phyloP scores from a whole-genome alignment of 2,113 vertebrate genomes.

The Clarias batrachus region DNA sequence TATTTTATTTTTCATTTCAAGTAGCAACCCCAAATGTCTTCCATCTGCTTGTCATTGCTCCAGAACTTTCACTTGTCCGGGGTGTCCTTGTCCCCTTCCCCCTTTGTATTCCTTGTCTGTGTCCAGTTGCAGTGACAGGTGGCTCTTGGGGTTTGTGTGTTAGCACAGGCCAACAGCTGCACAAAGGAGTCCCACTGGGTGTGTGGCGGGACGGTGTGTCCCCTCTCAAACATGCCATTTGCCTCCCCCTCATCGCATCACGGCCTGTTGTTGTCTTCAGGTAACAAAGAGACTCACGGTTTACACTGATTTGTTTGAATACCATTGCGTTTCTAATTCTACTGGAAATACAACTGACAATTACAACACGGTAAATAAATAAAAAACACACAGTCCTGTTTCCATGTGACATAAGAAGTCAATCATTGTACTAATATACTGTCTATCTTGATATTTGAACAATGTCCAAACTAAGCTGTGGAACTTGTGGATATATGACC shows the following conservation, averaged over 20 bases:
- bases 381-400: too few species aligned
- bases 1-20: neutral
- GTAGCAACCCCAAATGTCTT: neutral
- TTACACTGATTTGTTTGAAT: neutral
- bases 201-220: constrained; percentile 58
- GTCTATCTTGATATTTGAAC: neutral
- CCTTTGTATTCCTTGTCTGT: constrained; percentile 47
- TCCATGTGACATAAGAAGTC: neutral
- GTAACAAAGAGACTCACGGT: constrained; percentile 56
- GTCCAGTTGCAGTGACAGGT: constrained; percentile 76
- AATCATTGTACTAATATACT: neutral
- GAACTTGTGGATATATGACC: neutral
- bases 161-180: constrained; percentile 72
- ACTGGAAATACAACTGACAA: neutral
- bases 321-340: neutral
- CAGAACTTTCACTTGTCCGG: neutral
- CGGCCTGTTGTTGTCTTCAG: constrained; percentile 63
- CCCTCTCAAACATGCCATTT: constrained; percentile 68
- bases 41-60: constrained; percentile 6
- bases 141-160: constrained; percentile 68
- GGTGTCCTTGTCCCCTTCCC: neutral
- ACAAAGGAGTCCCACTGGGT: constrained; percentile 70
- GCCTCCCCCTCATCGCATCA: constrained; percentile 34
- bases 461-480: neutral
- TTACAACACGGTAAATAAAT: neutral